Evolutionary conservation across 2,888 invertebrate genomes (phyloP), one percentile per base, ranked within the genome.

Genomic region (Drosophila colorata): DNA sequence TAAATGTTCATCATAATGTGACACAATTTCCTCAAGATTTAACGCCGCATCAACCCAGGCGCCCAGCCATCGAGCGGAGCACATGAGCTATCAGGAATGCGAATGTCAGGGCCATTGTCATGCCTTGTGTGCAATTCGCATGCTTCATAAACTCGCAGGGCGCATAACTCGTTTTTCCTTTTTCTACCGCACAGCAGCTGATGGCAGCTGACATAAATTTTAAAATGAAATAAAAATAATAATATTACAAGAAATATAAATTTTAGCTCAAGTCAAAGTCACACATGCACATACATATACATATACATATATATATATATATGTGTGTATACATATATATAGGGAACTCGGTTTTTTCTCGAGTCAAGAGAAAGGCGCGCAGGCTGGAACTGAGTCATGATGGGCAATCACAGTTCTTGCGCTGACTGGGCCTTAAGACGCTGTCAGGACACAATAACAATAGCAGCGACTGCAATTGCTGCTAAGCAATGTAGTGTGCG

Each of bases 1-100:
- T 85, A 85, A 87, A 87, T 81, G 85, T 80, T 80, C 78, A 87
- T 87, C 82, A 87, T 87, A 85, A 85, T 85, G 85, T 85, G 85
- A 85, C 85, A 85, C 87, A 85, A 85, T 85, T 85, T 85, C 78
- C 85, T 82, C 71, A 78, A 85, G 85, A 85, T 85, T 85, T 85
- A 85, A 85, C 80, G 77, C 80, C 65, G 82, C 82, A 82, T 81
- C 85, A 80, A 69, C 31, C 48, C 63, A 41, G 63, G 60, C 69
- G 56, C 38, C 25, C 41, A 58, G 25, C 48, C 74, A 67, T 46
- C 61, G 66, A 63, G 48, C 61, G 56, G 33, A 41, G 46, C 47
- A 55, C 52, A 59, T 56, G 61, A 47, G 61, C 33, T 18, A 44
- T 44, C 33, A 20, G 28, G 25, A 20, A 23, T 48, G 18, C 41